These are phyloP conservation scores for Pyrocephalus nanus DNA, from an alignment of 2,797 vertebrate species.

Conservation along the genomic window DNA sequence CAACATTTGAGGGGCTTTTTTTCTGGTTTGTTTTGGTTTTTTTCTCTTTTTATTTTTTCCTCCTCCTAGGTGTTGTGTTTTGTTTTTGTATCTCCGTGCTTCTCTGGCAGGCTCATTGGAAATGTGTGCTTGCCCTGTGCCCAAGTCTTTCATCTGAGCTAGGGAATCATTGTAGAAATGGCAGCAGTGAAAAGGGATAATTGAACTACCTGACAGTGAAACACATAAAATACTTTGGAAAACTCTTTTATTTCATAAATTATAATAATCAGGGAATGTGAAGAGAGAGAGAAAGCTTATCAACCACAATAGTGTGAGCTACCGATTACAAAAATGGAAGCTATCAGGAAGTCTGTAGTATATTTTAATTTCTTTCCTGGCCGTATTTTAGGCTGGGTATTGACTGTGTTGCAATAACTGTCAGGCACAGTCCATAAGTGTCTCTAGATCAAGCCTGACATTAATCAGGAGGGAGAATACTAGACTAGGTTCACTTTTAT, in stretches of 20 bases:
- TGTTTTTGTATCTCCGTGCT: not conserved
- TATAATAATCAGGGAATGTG: not conserved
- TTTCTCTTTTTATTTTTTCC: rapidly evolving
- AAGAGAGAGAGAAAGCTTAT: not conserved
- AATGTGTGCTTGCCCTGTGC: not conserved
- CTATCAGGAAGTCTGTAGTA: not conserved
- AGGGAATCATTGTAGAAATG: not conserved
- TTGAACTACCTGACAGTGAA: constrained; percentile 21
- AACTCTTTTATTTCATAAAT: constrained; percentile 26
- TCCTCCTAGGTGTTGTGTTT: not conserved
- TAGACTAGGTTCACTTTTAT: not conserved
- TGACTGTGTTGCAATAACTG: constrained; percentile 59
- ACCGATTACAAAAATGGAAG: not conserved
- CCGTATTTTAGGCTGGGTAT: constrained; percentile 52
- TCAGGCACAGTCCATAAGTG: constrained; percentile 53
- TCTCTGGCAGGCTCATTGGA: not conserved
- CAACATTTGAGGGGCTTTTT: not conserved
- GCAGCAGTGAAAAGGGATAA: not conserved
- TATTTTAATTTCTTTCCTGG: constrained; percentile 41
- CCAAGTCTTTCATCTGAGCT: not conserved
- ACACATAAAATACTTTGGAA: not conserved
- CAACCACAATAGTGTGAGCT: not conserved
- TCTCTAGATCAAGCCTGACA: not conserved
- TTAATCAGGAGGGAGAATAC: constrained; percentile 56
- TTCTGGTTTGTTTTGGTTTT: not conserved